These are phyloP conservation scores for Chironomus riparius DNA, from an alignment of 2,888 invertebrate genomes.

Conservation along the genomic window DNA sequence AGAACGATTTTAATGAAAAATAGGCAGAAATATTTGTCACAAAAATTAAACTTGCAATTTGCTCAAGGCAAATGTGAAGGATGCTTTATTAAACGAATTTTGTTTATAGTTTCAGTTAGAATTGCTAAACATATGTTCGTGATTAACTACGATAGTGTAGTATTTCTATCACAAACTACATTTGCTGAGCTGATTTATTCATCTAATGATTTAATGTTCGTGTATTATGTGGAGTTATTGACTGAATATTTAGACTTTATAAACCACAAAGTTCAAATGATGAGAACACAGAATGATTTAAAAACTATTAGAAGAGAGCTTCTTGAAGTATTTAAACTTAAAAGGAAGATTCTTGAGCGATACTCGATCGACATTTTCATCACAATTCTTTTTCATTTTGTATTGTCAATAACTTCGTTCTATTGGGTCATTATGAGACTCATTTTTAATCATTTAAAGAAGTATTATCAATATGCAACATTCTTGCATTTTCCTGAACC, in stretches of 20 bases:
- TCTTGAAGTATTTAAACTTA: neutral
- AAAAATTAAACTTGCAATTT: neutral
- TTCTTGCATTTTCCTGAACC: neutral
- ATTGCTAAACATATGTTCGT: neutral
- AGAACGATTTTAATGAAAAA: neutral
- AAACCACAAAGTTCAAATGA: neutral
- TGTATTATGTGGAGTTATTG: neutral
- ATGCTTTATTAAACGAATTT: neutral
- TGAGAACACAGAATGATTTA: neutral
- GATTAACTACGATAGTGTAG: neutral
- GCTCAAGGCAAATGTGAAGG: neutral
- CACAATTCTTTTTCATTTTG: neutral
- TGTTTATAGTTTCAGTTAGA: neutral
- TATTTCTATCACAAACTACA: neutral
- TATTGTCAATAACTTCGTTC: neutral
- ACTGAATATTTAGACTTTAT: neutral
- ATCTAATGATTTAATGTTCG: neutral
- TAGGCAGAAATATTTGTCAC: neutral
- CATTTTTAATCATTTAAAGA: neutral
- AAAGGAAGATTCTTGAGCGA: neutral
- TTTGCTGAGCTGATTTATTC: neutral
- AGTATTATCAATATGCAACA: neutral
- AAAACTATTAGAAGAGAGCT: neutral
- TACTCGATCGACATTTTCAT: neutral
- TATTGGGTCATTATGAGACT: neutral